phyloP scores from a whole-genome alignment of 2,797 vertebrate species.

The Spondyliosoma cantharus region DNA sequence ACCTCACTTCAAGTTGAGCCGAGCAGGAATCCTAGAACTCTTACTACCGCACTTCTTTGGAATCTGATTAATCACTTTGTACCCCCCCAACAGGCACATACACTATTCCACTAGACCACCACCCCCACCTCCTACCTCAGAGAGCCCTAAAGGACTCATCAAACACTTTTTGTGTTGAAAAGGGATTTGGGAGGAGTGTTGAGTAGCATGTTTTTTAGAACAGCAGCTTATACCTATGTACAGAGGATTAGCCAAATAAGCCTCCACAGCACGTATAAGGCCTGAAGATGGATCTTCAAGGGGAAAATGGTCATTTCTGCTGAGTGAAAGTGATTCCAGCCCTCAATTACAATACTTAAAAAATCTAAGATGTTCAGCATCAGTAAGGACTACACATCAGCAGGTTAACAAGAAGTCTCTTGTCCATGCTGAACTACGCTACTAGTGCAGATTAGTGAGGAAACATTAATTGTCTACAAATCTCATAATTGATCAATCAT shows the following conservation, averaged over 20 bases:
- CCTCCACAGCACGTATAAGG: slow-evolving; percentile 29
- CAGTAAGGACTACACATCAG: background rate
- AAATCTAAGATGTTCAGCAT: background rate
- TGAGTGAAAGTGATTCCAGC: slow-evolving; percentile 29
- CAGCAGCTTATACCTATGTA: slow-evolving; percentile 44
- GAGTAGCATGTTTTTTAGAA: slow-evolving; percentile 76
- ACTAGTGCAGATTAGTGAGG: background rate
- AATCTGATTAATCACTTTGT: slow-evolving; percentile 95
- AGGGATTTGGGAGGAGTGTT: slow-evolving; percentile 64
- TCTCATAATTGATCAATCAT: background rate
- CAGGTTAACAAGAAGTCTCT: background rate
- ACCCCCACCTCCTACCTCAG: slow-evolving; percentile 40
- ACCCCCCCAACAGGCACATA: slow-evolving; percentile 44
- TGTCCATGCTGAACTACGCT: background rate
- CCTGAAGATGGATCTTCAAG: slow-evolving; percentile 37
- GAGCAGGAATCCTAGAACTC: slow-evolving; percentile 91
- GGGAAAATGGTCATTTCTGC: slow-evolving; percentile 18
- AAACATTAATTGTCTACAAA: background rate
- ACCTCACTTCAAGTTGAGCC: slow-evolving; percentile 65
- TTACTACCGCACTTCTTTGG: slow-evolving; percentile 88
- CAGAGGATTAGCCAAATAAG: slow-evolving; percentile 49
- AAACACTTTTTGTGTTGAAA: slow-evolving; percentile 77
- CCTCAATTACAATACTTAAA: background rate
- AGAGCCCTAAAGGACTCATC: slow-evolving; percentile 89
- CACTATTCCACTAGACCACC: slow-evolving; percentile 25